Evolutionary conservation across 2,888 invertebrate genomes (phyloP).

Genomic region (Ditula angustiorana): DNA sequence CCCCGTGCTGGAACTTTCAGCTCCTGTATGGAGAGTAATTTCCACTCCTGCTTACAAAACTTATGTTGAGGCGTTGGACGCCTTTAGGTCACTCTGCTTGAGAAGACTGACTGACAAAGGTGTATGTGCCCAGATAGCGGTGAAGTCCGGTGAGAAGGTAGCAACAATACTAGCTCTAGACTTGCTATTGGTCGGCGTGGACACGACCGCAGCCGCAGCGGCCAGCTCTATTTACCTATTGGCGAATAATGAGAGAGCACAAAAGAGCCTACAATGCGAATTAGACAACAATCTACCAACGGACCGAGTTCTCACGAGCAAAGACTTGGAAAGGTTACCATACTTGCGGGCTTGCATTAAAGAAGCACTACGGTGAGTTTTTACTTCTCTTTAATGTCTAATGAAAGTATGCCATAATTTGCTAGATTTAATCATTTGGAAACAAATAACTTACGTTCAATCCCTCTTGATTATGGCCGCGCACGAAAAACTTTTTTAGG

Average conservation of each 20-base stretch:
- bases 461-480: slow-evolving; percentile 20
- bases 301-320: slow-evolving; percentile 83
- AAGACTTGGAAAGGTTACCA: slow-evolving; percentile 87
- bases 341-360: slow-evolving; percentile 92
- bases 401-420: not conserved
- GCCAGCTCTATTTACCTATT: slow-evolving; percentile 91
- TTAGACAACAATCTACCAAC: slow-evolving; percentile 84
- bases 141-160: slow-evolving; percentile 68
- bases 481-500: slow-evolving; percentile 28
- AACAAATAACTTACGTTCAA: slow-evolving; percentile 12
- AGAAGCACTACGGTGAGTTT: slow-evolving; percentile 88
- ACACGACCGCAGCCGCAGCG: slow-evolving; percentile 92
- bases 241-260: slow-evolving; percentile 89
- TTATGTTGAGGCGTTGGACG: slow-evolving; percentile 89
- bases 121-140: slow-evolving; percentile 74
- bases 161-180: slow-evolving; percentile 91
- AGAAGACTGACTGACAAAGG: slow-evolving; percentile 76
- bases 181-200: slow-evolving; percentile 92
- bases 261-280: slow-evolving; percentile 87
- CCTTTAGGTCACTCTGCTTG: slow-evolving; percentile 87
- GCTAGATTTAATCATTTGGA: not conserved
- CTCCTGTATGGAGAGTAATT: slow-evolving; percentile 91
- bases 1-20: slow-evolving; percentile 89
- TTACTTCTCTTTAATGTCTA: too few relatives aligned
- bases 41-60: slow-evolving; percentile 89